These are phyloP conservation scores for Plebejus anna DNA, from an alignment of 2,888 invertebrate genomes.

Conservation along the genomic window DNA sequence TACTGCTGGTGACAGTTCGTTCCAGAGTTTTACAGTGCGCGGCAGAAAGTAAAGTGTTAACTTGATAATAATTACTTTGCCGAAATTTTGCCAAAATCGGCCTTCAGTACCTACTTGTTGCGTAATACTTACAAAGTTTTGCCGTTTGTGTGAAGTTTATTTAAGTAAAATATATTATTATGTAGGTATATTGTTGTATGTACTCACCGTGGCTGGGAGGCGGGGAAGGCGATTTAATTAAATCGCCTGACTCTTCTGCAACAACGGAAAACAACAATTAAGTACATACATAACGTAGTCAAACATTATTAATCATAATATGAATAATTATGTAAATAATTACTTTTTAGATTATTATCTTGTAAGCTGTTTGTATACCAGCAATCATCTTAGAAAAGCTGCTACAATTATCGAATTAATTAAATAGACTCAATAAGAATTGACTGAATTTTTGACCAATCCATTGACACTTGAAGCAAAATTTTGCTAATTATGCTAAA, in stretches of 20 bases:
- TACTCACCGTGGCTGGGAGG: constrained; percentile 86
- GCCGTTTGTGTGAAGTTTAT: background rate
- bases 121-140: no score
- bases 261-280: constrained; percentile 44
- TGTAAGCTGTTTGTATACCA: background rate
- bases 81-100: no score
- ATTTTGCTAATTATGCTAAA: background rate
- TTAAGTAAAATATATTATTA: no score
- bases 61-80: no score
- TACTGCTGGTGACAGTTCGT: no score
- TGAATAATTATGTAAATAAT: background rate
- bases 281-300: background rate
- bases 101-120: no score
- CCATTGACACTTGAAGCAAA: background rate
- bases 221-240: constrained; percentile 89
- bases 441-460: background rate
- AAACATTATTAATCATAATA: background rate
- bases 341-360: background rate
- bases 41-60: no score
- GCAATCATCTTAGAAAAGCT: background rate
- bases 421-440: background rate
- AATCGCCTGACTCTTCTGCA: constrained; percentile 79
- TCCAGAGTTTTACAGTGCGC: no score
- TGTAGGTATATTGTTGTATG: background rate
- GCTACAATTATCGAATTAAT: background rate